Evolutionary conservation across 64 coral and sea anemone species (phyloP), one percentile per base, ranked within the genome.

Genomic region (Pocillopora verrucosa): DNA sequence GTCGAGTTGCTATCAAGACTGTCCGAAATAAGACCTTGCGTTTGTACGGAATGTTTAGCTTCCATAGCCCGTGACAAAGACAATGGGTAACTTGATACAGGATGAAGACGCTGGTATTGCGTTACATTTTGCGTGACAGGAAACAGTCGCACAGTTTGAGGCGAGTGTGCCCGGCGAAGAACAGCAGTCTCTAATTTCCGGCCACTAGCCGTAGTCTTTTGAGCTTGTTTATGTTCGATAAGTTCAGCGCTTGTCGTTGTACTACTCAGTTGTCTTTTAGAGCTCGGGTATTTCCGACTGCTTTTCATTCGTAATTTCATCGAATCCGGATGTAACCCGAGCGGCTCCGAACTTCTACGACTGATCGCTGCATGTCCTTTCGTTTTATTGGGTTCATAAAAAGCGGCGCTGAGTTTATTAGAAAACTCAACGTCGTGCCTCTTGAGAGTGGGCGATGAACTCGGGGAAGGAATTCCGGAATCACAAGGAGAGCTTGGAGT

Each of bases 161-260:
- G 95, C 41, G 95, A 93, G 77, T 97, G 95, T 16, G 95, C 95
- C 20, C 92, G 77, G 24, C 88, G 91, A 35, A 97, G 65, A n/a
- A 95, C 91, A 13, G 93, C 97, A 89, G 97, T 95, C 62, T 95
- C 94, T 41, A 95, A 64, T 51, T 92, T 94, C 58, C 87, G 89
- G 36, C 94, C 93, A 80, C 88, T 95, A 56, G 91, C 77, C 60
- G 93, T 97, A 59, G 95, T 97, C 61, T 94, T 97, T 57, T 65
- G 82, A 5, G 92, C 56, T 34, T 88, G 88, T 57, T 93, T 95
- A 58, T 99, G 97, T 91, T 99, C 97, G 20, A 99, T 99, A 59
- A 99, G 87, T 62, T 99, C 97, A 13, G 97, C 97, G 76, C 97
- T 99, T 41, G 97, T 95, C 35, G 97, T 99, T 74, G 94, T 99